Percentiles rank a stretch among this genome's conserved stretches.
phyloP scores from a whole-genome alignment of 2,797 vertebrate genomes.

The Ctenochaetus hawaiiensis region DNA sequence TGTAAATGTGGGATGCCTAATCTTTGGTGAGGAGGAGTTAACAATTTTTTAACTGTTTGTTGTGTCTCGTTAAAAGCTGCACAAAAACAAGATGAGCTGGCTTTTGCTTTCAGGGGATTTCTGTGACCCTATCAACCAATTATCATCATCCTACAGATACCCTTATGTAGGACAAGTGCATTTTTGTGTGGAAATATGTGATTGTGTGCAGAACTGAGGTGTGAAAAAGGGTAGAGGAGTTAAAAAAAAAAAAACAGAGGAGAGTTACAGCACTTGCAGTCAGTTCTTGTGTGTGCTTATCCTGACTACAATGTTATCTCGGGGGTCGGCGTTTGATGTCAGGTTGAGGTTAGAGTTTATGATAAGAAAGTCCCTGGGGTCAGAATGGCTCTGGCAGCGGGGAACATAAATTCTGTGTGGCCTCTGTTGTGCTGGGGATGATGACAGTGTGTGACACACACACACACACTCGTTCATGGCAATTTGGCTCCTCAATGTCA shows the following conservation, averaged over 20 bases:
- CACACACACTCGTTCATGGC: constrained; percentile 67
- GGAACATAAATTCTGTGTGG: constrained; percentile 86
- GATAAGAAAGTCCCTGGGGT: constrained; percentile 87
- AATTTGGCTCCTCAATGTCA: constrained; percentile 85
- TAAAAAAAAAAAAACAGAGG: background rate
- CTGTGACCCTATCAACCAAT: background rate
- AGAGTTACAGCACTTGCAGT: constrained; percentile 55
- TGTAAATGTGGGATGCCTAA: constrained; percentile 58
- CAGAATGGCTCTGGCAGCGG: constrained; percentile 75
- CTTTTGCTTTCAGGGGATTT: background rate
- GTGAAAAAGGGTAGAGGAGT: background rate
- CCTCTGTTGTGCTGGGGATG: constrained; percentile 72
- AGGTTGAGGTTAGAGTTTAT: constrained; percentile 87
- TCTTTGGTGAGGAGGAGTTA: constrained; percentile 35
- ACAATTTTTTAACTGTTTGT: constrained; percentile 57
- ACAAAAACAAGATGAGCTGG: background rate
- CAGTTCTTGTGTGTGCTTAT: constrained; percentile 64
- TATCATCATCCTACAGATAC: background rate
- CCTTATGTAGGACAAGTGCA: constrained; percentile 15
- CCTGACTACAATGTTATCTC: constrained; percentile 82
- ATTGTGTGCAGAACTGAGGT: background rate
- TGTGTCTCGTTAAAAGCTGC: constrained; percentile 48
- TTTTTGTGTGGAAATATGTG: constrained; percentile 5
- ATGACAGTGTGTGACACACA: constrained; percentile 75
- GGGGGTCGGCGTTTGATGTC: constrained; percentile 78